phyloP scores from a whole-genome alignment of 1,140 invertebrate species.

The Leptopilina clavipes region DNA sequence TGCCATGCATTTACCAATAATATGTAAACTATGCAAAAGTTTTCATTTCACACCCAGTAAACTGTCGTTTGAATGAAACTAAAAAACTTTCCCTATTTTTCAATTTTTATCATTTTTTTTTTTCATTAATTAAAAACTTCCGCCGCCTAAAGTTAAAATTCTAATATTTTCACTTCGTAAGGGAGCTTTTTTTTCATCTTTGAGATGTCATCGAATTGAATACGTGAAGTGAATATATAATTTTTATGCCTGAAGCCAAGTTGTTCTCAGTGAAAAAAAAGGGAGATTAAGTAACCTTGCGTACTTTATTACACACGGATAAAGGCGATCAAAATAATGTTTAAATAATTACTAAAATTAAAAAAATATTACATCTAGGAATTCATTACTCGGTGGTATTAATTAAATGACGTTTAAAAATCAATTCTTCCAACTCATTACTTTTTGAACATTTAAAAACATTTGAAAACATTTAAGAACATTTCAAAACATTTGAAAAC shows the following conservation, averaged over 20 bases:
- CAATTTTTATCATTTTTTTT: not conserved
- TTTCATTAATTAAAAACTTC: not conserved
- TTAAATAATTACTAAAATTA: too few species aligned
- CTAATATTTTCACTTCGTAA: not conserved
- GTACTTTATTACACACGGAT: not conserved
- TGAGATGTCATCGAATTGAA: not conserved
- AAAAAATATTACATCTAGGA: too few species aligned
- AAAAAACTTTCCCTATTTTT: not conserved
- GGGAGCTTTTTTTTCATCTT: not conserved
- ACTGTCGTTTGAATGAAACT: not conserved
- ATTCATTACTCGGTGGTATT: too few species aligned
- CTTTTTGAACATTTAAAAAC: too few species aligned
- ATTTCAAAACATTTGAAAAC: too few species aligned
- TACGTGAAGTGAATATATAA: not conserved
- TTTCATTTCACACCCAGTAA: not conserved
- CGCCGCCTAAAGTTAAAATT: not conserved
- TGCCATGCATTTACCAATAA: not conserved
- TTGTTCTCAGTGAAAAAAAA: not conserved
- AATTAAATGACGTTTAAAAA: too few species aligned
- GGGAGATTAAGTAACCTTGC: not conserved
- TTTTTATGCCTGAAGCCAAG: not conserved
- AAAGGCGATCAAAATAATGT: not conserved
- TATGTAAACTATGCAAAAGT: not conserved
- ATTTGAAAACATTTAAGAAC: too few species aligned
- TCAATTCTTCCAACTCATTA: too few species aligned